These are phyloP conservation scores for Drosophila nr. medialis DNA, from an alignment of 2,888 invertebrate species.

Conservation along the genomic window DNA sequence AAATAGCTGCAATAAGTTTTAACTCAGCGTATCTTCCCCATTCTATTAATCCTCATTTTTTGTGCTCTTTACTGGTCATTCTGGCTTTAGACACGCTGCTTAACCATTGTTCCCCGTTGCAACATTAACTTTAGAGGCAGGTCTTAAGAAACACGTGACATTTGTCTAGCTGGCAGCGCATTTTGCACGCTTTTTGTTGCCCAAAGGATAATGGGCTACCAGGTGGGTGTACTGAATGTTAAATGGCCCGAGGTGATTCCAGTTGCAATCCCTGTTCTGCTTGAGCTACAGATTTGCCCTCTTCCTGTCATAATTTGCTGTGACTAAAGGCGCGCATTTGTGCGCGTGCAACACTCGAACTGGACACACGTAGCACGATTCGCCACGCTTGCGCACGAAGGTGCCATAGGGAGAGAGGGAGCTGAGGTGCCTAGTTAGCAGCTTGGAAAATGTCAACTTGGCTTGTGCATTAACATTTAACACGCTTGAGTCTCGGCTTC, in stretches of 20 bases:
- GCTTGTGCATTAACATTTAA: conserved; percentile 54
- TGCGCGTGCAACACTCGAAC: conserved; percentile 52
- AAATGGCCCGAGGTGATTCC: conserved; percentile 54
- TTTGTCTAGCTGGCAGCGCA: conserved; percentile 63
- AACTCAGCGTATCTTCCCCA: not conserved
- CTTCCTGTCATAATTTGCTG: conserved; percentile 66
- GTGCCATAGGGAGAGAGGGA: not conserved
- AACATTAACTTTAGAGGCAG: conserved; percentile 34
- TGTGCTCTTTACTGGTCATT: not conserved
- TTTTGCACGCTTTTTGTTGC: conserved; percentile 66
- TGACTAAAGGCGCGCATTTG: conserved; percentile 66
- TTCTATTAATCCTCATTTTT: not conserved
- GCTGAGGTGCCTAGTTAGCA: conserved; percentile 61
- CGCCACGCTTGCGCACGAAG: conserved; percentile 66
- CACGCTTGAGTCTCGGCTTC: conserved; percentile 43
- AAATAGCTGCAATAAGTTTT: not conserved
- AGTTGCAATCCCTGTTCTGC: not conserved
- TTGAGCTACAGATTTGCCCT: conserved; percentile 16
- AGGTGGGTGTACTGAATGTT: conserved; percentile 69
- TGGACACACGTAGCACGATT: conserved; percentile 73
- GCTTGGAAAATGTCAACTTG: conserved; percentile 72
- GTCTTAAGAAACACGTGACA: conserved; percentile 55
- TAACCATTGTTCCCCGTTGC: conserved; percentile 44
- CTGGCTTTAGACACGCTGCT: conserved; percentile 50
- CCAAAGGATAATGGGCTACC: conserved; percentile 74